Evolutionary conservation across 2,797 vertebrate genomes (phyloP).

Genomic region (Hyperoplus immaculatus): DNA sequence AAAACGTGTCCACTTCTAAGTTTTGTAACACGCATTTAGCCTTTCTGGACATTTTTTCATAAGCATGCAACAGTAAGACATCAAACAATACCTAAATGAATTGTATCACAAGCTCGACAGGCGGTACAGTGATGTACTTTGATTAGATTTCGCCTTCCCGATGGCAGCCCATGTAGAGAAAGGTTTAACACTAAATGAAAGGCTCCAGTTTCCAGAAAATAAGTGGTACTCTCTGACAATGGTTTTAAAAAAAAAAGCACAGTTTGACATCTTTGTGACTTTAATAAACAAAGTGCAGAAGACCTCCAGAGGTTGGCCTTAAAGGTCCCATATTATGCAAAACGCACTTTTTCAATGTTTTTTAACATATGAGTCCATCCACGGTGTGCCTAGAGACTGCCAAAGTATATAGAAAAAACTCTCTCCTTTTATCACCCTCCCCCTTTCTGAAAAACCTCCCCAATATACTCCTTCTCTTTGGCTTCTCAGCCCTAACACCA

Average conservation of each 20-base stretch:
- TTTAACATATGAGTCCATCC: too few relatives aligned
- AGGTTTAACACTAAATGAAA: background rate
- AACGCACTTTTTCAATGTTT: too few relatives aligned
- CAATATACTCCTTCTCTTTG: background rate
- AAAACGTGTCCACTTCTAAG: background rate
- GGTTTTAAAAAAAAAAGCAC: background rate
- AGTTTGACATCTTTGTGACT: slow-evolving; percentile 14
- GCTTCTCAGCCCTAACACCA: slow-evolving; percentile 12
- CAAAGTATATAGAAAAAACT: too few relatives aligned
- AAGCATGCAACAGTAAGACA: background rate
- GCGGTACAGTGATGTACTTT: background rate
- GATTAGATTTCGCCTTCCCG: background rate
- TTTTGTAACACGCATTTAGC: background rate
- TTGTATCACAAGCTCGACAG: background rate
- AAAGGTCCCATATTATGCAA: background rate
- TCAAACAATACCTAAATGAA: background rate
- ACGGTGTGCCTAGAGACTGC: too few relatives aligned
- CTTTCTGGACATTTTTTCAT: background rate
- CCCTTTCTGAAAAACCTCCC: too few relatives aligned
- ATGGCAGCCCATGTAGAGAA: background rate
- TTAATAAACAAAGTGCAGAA: slow-evolving; percentile 3
- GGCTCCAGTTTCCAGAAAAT: background rate
- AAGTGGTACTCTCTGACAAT: background rate
- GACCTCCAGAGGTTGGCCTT: slow-evolving; percentile 22
- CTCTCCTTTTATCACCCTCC: too few relatives aligned